Percentiles rank a stretch among this genome's conserved stretches.
Evolutionary conservation across 1,140 invertebrate species (phyloP).

Genomic region (Halyomorpha halys): DNA sequence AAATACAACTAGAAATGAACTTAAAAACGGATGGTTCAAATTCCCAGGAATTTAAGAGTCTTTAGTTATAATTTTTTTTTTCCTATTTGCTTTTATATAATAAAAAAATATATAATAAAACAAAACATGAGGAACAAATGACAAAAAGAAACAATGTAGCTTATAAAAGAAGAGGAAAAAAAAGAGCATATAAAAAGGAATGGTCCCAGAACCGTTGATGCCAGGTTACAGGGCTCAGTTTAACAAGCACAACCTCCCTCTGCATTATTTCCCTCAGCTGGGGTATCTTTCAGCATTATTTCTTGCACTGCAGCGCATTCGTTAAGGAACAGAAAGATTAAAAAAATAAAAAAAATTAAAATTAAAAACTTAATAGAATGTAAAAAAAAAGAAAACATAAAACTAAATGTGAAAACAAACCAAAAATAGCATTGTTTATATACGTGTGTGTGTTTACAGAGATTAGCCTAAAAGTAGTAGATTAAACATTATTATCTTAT

Average conservation of each 20-base stretch:
- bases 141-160: neutral
- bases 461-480: no score
- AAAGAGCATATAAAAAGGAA: conserved; percentile 2
- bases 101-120: no score
- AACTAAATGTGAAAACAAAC: conserved; percentile 23
- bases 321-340: conserved; percentile 55
- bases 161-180: no score
- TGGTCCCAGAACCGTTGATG: conserved; percentile 18
- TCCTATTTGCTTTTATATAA: no score
- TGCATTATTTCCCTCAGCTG: conserved; percentile 78
- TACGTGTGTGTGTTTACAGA: no score
- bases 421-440: no score
- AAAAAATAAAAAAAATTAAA: conserved; percentile 32
- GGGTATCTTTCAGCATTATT: conserved; percentile 92
- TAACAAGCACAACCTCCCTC: conserved; percentile 88
- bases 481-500: no score
- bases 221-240: conserved; percentile 31
- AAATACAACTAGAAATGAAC: no score
- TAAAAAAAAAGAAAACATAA: conserved; percentile 34
- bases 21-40: no score
- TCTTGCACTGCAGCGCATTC: conserved; percentile 75
- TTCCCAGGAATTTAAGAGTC: no score
- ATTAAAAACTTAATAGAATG: conserved; percentile 1
- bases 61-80: no score
- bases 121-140: neutral